phyloP scores from a whole-genome alignment of 2,888 invertebrate species.

The Campoletis raptor region DNA sequence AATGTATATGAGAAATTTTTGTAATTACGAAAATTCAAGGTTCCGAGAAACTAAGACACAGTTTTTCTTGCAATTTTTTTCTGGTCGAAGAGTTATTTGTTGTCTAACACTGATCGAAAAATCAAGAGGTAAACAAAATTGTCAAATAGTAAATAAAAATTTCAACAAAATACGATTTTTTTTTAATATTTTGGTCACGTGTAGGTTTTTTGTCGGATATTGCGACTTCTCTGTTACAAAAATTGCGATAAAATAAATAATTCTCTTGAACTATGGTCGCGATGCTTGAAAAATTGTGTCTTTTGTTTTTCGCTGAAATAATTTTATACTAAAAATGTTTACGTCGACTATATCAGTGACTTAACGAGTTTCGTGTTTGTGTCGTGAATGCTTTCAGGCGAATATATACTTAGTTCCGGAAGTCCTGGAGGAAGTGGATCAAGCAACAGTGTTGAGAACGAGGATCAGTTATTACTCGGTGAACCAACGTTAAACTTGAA shows the following conservation, averaged over 20 bases:
- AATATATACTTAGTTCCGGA: conserved; percentile 83
- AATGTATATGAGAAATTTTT: background rate
- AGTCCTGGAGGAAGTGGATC: conserved; percentile 73
- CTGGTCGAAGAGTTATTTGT: background rate
- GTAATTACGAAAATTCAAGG: background rate
- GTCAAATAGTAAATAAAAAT: background rate
- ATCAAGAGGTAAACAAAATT: background rate
- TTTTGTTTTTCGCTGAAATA: background rate
- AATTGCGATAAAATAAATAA: background rate
- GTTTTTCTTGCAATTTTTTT: background rate
- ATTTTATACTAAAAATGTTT: background rate
- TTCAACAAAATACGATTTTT: background rate
- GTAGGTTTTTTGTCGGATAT: background rate
- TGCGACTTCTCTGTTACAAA: background rate
- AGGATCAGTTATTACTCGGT: conserved; percentile 75
- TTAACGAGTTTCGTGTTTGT: conserved; percentile 18
- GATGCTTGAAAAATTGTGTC: background rate
- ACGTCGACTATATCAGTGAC: background rate
- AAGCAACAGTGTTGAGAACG: conserved; percentile 70
- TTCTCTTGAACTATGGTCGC: too few species aligned
- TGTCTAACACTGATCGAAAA: background rate
- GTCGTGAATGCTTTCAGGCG: conserved; percentile 78
- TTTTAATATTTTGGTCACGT: background rate
- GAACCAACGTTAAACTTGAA: conserved; percentile 78
- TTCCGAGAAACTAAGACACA: too few species aligned